These are phyloP conservation scores for Atta cephalotes DNA, from an alignment of 1,140 invertebrate genomes.

Conservation along the genomic window DNA sequence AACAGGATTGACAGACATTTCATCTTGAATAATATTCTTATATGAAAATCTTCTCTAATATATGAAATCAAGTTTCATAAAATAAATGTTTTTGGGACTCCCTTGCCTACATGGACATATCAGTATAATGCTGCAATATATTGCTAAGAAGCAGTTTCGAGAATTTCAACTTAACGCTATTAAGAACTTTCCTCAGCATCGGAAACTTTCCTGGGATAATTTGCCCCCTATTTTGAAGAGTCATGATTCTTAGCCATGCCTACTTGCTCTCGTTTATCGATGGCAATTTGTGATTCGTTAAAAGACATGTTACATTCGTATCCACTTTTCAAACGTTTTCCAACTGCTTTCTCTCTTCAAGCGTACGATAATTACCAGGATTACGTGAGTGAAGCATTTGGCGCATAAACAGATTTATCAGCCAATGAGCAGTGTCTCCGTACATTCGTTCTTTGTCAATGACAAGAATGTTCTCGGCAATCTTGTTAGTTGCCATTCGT, in stretches of 20 bases:
- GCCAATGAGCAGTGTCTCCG: neutral
- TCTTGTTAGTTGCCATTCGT: conserved; percentile 69
- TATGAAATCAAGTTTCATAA: neutral
- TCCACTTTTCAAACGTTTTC: conserved; percentile 19
- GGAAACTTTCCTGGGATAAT: conserved; percentile 29
- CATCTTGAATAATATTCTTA: neutral
- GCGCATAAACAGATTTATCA: conserved; percentile 46
- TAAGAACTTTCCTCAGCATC: conserved; percentile 26
- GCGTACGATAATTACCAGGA: conserved; percentile 17
- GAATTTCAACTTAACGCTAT: conserved; percentile 31
- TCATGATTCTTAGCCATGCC: conserved; percentile 13
- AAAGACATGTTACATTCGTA: conserved; percentile 34
- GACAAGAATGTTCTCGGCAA: conserved; percentile 69
- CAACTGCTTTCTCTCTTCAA: conserved; percentile 22
- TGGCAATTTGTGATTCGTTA: conserved; percentile 29
- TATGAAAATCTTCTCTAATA: conserved; percentile 11
- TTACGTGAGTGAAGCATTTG: neutral
- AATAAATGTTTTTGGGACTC: neutral
- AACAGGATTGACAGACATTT: neutral
- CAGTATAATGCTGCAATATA: neutral
- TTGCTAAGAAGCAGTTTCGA: conserved; percentile 19
- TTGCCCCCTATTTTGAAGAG: conserved; percentile 15
- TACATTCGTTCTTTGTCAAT: neutral
- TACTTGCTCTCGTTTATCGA: conserved; percentile 6
- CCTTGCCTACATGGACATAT: neutral